Evolutionary conservation across 2,888 invertebrate species (phyloP).

Genomic region (Drosophila flavopinicola): DNA sequence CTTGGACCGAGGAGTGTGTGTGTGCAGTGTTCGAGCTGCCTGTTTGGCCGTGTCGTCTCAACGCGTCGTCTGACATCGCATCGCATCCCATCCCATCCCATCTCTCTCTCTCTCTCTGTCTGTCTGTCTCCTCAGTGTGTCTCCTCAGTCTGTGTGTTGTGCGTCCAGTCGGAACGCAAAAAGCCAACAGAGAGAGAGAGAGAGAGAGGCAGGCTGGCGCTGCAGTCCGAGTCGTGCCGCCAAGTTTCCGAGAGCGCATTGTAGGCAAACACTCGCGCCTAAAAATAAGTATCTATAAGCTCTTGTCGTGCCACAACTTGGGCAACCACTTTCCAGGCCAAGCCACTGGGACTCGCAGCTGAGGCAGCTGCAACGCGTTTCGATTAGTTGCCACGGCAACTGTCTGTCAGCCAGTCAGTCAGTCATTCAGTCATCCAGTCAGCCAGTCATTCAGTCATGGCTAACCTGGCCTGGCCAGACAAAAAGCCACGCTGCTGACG

Average conservation of each 20-base stretch:
- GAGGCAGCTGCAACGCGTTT: constrained; percentile 77
- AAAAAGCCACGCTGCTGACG: constrained; percentile 60
- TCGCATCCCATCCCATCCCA: too few relatives aligned
- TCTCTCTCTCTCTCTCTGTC: constrained; percentile 7
- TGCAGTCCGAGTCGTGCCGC: constrained; percentile 54
- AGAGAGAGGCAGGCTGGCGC: constrained; percentile 5
- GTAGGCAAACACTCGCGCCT: constrained; percentile 78
- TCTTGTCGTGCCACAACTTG: constrained; percentile 67
- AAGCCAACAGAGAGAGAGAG: constrained; percentile 16
- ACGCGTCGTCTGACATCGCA: constrained; percentile 68
- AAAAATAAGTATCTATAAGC: constrained; percentile 75
- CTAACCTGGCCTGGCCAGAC: constrained; percentile 38
- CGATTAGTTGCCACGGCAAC: constrained; percentile 75
- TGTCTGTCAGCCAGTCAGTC: constrained; percentile 51
- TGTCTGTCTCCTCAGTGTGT: constrained; percentile 12
- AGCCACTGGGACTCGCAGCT: constrained; percentile 20
- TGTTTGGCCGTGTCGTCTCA: constrained; percentile 70
- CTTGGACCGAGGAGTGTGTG: constrained; percentile 18
- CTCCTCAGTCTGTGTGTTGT: constrained; percentile 47
- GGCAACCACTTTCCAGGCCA: constrained; percentile 69
- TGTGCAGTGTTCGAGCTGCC: constrained; percentile 54
- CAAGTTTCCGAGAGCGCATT: constrained; percentile 67
- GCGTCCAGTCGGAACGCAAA: constrained; percentile 73
- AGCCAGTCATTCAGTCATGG: constrained; percentile 43
- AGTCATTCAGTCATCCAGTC: constrained; percentile 30